These are phyloP conservation scores for Fratercula arctica DNA, from an alignment of 2,797 vertebrate species.

Conservation along the genomic window DNA sequence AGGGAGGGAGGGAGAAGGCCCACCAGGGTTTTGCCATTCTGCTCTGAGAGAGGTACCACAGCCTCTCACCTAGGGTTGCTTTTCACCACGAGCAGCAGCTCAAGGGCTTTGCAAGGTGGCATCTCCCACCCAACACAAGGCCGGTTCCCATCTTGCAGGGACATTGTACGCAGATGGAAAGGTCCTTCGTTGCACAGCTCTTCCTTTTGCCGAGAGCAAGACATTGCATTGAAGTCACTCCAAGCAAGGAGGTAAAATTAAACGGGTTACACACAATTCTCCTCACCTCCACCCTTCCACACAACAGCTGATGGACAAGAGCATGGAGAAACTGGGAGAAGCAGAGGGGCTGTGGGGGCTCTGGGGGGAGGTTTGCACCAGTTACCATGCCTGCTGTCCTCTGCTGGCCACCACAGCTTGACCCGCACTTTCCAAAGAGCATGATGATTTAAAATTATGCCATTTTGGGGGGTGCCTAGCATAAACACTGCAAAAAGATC, in stretches of 20 bases:
- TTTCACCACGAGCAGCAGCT: not conserved
- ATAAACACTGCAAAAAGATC: not conserved
- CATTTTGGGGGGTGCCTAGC: not conserved
- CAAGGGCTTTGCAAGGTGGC: not conserved
- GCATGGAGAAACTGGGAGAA: not conserved
- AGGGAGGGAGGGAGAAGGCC: not conserved
- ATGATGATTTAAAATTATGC: not conserved
- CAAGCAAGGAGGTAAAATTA: not conserved
- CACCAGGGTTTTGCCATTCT: not conserved
- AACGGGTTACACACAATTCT: not conserved
- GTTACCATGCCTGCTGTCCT: not conserved
- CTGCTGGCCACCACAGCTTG: not conserved
- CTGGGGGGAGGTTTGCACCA: not conserved
- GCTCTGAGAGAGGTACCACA: not conserved
- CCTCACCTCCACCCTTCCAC: not conserved
- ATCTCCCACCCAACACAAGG: fast-evolving
- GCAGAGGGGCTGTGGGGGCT: not conserved
- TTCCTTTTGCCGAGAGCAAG: not conserved
- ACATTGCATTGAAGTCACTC: fast-evolving
- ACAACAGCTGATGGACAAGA: not conserved
- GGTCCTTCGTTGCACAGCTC: not conserved
- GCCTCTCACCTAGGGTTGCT: not conserved
- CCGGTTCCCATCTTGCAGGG: not conserved
- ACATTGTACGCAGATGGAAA: fast-evolving
- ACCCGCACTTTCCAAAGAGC: not conserved